These are phyloP conservation scores for Mobula birostris DNA, from an alignment of 2,113 vertebrate genomes.

Conservation along the genomic window DNA sequence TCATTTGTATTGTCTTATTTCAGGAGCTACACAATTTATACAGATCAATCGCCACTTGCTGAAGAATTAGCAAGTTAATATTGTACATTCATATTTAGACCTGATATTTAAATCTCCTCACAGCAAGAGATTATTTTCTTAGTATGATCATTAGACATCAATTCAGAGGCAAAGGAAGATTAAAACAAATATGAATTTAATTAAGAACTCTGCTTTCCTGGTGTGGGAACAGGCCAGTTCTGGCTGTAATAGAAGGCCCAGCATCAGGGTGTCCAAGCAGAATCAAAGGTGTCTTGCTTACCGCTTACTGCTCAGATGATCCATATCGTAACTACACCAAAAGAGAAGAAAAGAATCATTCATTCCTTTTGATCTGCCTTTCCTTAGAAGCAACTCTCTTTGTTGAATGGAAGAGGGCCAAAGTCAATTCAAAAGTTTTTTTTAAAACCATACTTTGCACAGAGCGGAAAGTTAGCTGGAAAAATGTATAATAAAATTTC, in stretches of 20 bases:
- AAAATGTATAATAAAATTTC: not conserved
- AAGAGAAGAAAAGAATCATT: slow-evolving; percentile 97
- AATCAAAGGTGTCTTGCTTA: slow-evolving; percentile 94
- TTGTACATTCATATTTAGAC: slow-evolving; percentile 41
- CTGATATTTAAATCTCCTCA: slow-evolving; percentile 57
- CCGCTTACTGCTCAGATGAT: slow-evolving; percentile 92
- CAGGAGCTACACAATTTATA: not conserved
- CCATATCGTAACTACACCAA: slow-evolving; percentile 93
- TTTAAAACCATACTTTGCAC: not conserved
- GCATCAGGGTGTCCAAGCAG: slow-evolving; percentile 81
- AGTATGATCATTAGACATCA: slow-evolving; percentile 69
- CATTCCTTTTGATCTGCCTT: slow-evolving; percentile 97
- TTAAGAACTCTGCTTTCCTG: slow-evolving; percentile 78
- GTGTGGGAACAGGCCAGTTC: slow-evolving; percentile 69
- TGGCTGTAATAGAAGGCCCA: slow-evolving; percentile 80
- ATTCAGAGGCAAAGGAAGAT: slow-evolving; percentile 79
- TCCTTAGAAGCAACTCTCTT: slow-evolving; percentile 67
- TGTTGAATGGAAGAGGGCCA: slow-evolving; percentile 67
- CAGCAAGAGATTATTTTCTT: slow-evolving; percentile 64
- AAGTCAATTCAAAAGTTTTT: slow-evolving; percentile 50
- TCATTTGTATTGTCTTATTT: slow-evolving; percentile 2
- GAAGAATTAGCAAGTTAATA: slow-evolving; percentile 16
- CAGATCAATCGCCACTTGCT: not conserved
- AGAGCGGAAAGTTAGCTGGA: not conserved
- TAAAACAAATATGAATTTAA: slow-evolving; percentile 99